phyloP scores from a whole-genome alignment of 2,888 invertebrate genomes.

The Stomorhina lunata region DNA sequence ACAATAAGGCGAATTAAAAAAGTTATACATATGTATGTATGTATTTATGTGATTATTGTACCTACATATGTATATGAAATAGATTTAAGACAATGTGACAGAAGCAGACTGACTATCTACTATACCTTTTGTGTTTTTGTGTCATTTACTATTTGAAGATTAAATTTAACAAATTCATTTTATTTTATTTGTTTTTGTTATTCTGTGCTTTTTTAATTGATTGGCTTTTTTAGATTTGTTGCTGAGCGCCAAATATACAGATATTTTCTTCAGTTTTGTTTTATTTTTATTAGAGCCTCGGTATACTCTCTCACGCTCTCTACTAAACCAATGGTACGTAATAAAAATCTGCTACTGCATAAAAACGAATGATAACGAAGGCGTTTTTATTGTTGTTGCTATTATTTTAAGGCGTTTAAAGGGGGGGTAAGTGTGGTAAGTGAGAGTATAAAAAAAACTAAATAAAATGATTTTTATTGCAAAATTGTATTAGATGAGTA shows the following conservation, averaged over 20 bases:
- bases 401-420: slow-evolving; percentile 39
- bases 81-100: not conserved
- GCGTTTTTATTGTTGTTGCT: slow-evolving; percentile 32
- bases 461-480: slow-evolving; percentile 36
- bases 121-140: slow-evolving; percentile 9
- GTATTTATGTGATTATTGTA: not conserved
- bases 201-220: slow-evolving; percentile 20
- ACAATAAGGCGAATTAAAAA: not conserved
- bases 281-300: not conserved
- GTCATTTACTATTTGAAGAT: slow-evolving; percentile 1
- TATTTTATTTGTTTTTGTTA: not conserved
- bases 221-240: slow-evolving; percentile 45
- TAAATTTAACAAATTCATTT: slow-evolving; percentile 1
- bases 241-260: slow-evolving; percentile 50
- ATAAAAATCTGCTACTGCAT: slow-evolving; percentile 37
- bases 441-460: slow-evolving; percentile 6
- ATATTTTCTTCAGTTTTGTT: slow-evolving; percentile 10
- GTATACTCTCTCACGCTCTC: slow-evolving; percentile 4
- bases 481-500: slow-evolving; percentile 40
- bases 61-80: not conserved
- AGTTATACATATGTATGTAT: too few relatives aligned
- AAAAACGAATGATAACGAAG: slow-evolving; percentile 54
- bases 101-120: too few relatives aligned
- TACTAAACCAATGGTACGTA: slow-evolving; percentile 41
- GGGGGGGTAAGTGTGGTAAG: not conserved